Evolutionary conservation across 2,888 invertebrate genomes (phyloP).

Genomic region (Hyalella azteca): DNA sequence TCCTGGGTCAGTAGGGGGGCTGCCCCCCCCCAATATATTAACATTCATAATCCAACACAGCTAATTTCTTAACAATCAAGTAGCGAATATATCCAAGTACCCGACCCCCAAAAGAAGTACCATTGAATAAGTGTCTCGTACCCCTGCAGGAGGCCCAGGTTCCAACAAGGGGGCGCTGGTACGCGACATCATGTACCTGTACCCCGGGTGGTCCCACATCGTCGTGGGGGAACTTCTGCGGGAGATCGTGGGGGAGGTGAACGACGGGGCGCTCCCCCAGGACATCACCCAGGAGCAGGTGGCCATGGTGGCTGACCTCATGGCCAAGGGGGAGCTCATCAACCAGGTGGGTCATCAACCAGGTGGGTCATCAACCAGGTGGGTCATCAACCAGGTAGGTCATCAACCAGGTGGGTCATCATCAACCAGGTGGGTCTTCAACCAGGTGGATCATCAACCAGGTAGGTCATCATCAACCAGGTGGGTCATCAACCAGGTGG

Average conservation of each 20-base stretch:
- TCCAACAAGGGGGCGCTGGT: conserved; percentile 86
- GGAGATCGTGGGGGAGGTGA: conserved; percentile 72
- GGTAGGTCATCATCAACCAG: background rate
- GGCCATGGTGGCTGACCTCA: conserved; percentile 64
- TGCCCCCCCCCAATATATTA: too few species aligned
- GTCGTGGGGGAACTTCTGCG: conserved; percentile 81
- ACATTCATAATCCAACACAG: too few species aligned
- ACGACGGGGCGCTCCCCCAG: conserved; percentile 65
- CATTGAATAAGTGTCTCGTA: background rate
- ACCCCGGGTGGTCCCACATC: conserved; percentile 77
- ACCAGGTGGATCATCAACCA: background rate
- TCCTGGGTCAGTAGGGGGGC: conserved; percentile 50
- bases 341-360: conserved; percentile 64
- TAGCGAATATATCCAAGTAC: too few species aligned
- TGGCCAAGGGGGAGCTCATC: conserved; percentile 81
- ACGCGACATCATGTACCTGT: conserved; percentile 69
- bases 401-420: background rate
- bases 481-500: too few species aligned
- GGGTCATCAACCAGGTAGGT: background rate
- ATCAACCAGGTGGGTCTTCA: background rate
- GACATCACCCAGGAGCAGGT: conserved; percentile 65
- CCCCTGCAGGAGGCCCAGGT: conserved; percentile 78
- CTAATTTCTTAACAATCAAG: too few species aligned
- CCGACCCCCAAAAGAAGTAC: too few species aligned
- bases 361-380: background rate